Percentiles rank a stretch among this genome's conserved stretches.
phyloP scores from a whole-genome alignment of 2,113 vertebrate genomes.

The Petaurus breviceps region DNA sequence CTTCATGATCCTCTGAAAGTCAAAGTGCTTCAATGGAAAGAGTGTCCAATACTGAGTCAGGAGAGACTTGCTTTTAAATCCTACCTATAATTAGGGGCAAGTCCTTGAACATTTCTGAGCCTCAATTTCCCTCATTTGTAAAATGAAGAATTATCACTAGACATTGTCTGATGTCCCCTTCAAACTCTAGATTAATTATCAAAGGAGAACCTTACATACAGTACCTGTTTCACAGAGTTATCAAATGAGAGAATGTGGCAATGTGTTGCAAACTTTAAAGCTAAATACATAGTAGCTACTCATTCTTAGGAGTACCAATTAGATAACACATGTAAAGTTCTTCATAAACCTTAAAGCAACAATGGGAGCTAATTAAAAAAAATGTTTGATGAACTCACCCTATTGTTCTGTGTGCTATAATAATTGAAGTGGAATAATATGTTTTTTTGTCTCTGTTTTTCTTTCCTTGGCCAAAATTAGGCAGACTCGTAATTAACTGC shows the following conservation, averaged over 20 bases:
- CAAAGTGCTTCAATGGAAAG: not conserved
- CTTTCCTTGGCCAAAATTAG: not conserved
- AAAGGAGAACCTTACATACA: not conserved
- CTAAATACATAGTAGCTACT: not conserved
- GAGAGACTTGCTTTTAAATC: no score
- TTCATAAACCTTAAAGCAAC: slow-evolving; percentile 10
- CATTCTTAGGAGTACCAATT: not conserved
- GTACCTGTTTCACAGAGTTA: not conserved
- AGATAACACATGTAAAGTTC: not conserved
- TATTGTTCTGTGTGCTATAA: not conserved
- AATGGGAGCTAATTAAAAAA: not conserved
- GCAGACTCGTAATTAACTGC: not conserved
- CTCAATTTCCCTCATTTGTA: not conserved
- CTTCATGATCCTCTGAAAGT: not conserved
- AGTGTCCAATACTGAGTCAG: not conserved
- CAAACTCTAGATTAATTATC: not conserved
- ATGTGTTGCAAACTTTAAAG: not conserved
- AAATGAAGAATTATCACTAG: not conserved
- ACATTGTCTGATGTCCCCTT: not conserved
- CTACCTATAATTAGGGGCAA: not conserved
- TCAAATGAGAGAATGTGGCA: not conserved
- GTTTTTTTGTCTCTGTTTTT: not conserved
- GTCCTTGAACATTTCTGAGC: not conserved
- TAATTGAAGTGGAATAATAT: not conserved
- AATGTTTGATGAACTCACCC: not conserved